Conservation (phyloP, 2,797 vertebrate species). For the Sebastiscus albofasciatus region DNA sequence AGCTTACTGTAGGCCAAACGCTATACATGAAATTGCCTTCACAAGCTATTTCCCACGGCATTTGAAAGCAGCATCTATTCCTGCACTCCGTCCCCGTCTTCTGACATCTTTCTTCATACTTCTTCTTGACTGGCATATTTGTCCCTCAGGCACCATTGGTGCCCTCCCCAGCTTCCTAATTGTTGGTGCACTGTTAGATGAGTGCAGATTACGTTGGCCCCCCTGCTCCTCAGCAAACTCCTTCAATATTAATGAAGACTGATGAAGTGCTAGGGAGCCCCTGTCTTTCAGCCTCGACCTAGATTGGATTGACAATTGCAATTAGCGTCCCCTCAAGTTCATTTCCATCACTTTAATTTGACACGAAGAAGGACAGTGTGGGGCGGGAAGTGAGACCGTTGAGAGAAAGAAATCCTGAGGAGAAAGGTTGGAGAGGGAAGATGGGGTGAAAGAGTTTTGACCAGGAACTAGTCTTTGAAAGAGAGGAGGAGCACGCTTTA, state of each 20-base stretch:
- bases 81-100: constrained; percentile 22
- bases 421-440: constrained; percentile 45
- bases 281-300: constrained; percentile 81
- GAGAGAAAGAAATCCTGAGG: constrained; percentile 43
- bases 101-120: constrained; percentile 66
- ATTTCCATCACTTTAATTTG: constrained; percentile 88
- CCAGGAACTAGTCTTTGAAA: constrained; percentile 36
- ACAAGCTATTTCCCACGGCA: constrained; percentile 3
- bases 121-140: constrained; percentile 75
- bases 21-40: not conserved
- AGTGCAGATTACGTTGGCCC: constrained; percentile 73
- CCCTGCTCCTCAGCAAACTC: constrained; percentile 75
- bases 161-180: constrained; percentile 70
- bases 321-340: constrained; percentile 87
- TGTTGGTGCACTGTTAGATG: constrained; percentile 74
- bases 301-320: constrained; percentile 88
- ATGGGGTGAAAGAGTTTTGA: constrained; percentile 54
- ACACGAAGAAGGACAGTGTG: constrained; percentile 80
- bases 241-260: constrained; percentile 88
- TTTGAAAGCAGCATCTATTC: constrained; percentile 37
- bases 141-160: constrained; percentile 65
- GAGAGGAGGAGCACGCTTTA: not conserved
- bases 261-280: constrained; percentile 85
- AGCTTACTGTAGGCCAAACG: not conserved
- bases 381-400: constrained; percentile 58